Evolutionary conservation across 2,888 invertebrate species (phyloP).

Genomic region (Apamea anceps): DNA sequence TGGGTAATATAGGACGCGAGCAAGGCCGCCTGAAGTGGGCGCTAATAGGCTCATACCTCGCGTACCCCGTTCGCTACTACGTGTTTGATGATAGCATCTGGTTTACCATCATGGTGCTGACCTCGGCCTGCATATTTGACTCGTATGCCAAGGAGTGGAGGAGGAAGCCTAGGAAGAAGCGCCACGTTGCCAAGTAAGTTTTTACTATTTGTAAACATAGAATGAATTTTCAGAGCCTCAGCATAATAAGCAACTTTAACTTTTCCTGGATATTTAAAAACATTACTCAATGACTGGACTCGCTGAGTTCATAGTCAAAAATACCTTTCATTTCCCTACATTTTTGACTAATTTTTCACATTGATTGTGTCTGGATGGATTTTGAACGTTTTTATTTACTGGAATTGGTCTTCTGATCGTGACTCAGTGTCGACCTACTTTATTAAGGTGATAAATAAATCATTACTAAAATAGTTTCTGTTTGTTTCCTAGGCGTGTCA

Average conservation of each 20-base stretch:
- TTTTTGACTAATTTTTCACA: not conserved
- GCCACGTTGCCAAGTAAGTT: slow-evolving; percentile 78
- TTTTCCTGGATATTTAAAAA: slow-evolving; percentile 1
- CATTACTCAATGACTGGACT: not conserved
- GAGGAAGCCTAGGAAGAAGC: slow-evolving; percentile 89
- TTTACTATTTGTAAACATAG: not conserved
- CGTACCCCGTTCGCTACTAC: slow-evolving; percentile 93
- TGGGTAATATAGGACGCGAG: slow-evolving; percentile 97
- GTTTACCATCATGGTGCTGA: slow-evolving; percentile 92
- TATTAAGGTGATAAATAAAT: not conserved
- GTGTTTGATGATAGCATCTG: slow-evolving; percentile 94
- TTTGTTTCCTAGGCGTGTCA: slow-evolving; percentile 88
- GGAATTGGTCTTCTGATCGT: not conserved
- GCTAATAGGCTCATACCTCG: slow-evolving; percentile 92
- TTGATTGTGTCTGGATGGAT: not conserved
- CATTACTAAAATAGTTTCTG: not conserved
- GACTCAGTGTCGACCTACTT: not conserved
- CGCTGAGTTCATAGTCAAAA: not conserved
- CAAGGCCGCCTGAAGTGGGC: slow-evolving; percentile 93
- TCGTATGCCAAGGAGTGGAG: slow-evolving; percentile 95
- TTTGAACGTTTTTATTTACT: too few relatives aligned
- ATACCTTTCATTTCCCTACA: not conserved
- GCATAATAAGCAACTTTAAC: not conserved
- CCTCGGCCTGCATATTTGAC: slow-evolving; percentile 93
- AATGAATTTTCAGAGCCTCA: not conserved